Evolutionary conservation across 2,888 invertebrate species (phyloP), one percentile per base, ranked within the genome.

Genomic region (Acronicta aceris): DNA sequence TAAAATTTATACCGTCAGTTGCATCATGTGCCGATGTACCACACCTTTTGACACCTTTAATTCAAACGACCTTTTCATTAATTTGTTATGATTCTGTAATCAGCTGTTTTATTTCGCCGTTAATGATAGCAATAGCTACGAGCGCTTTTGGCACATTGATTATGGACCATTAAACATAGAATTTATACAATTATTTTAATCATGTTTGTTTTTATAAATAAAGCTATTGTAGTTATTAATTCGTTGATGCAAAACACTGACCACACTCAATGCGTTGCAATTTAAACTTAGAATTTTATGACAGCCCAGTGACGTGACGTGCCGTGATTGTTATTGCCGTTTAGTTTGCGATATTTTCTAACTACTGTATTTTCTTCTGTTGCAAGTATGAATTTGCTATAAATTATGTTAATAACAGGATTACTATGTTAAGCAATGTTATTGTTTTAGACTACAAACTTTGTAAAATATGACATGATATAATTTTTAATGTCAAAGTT

Each of bases 251-350:
- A 63, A 74, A 81, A 74, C 46, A 85, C 89, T 90, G 89, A 89
- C 89, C 90, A 84, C 59, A 74, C 85, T 81, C 87, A 89, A 86
- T 81, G 79, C 59, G 63, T 65, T 79, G 75, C 79, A 74, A 75
- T 81, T 72, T 76, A 78, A 76, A 75, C 79, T 70, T 79, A 68
- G 60, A 78, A 81, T 66, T 85, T 88, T 84, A 85, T 80, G 84
- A 82, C 47, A 71, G 48, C 64, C 47, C 40, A 60, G 66, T 86
- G 80, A 84, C 81, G 82, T 71, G 70, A 69, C 66, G 21, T n/a
- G n/a, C 2, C 5, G 72, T 50, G 63, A 71, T 71, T 71, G 70
- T 71, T 79, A 75, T 75, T 78, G 71, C 70, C 76, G 47, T 73
- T 77, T 65, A 59, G 60, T 66, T 66, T 76, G 67, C 77, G 69